Percentiles rank a stretch among this genome's conserved stretches.
Evolutionary conservation across 1,140 invertebrate genomes (phyloP).

Genomic region (Drosophila nigromelanica): DNA sequence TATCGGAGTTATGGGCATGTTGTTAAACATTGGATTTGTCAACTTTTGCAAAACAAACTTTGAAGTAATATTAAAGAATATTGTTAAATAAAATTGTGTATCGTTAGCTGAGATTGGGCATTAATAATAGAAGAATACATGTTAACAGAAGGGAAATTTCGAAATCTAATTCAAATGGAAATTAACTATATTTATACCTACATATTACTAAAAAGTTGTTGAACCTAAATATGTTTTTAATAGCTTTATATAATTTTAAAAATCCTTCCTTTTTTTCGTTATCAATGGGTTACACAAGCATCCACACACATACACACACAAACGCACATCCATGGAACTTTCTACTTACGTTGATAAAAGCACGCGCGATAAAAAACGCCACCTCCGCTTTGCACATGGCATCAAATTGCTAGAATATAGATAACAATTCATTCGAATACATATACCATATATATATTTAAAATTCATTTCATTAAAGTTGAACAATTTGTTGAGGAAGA

Average conservation of each 20-base stretch:
- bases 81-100: too few relatives aligned
- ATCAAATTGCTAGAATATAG: conserved; percentile 88
- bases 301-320: neutral
- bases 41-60: neutral
- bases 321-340: neutral
- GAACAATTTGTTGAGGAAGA: conserved; percentile 19
- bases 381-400: conserved; percentile 90
- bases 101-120: neutral
- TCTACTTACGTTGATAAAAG: conserved; percentile 88
- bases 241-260: too few relatives aligned
- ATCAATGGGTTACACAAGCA: neutral
- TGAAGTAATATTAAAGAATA: neutral
- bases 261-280: too few relatives aligned
- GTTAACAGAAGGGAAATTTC: too few relatives aligned
- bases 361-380: conserved; percentile 88
- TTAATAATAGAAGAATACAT: too few relatives aligned
- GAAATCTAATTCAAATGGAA: neutral
- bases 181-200: neutral
- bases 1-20: neutral
- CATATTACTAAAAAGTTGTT: too few relatives aligned
- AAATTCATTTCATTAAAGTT: conserved; percentile 10
- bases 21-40: conserved; percentile 5
- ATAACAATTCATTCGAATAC: conserved; percentile 10
- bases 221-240: too few relatives aligned
- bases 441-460: conserved; percentile 10